These are phyloP conservation scores for Merodon equestris DNA, from an alignment of 2,888 invertebrate genomes.

Conservation along the genomic window DNA sequence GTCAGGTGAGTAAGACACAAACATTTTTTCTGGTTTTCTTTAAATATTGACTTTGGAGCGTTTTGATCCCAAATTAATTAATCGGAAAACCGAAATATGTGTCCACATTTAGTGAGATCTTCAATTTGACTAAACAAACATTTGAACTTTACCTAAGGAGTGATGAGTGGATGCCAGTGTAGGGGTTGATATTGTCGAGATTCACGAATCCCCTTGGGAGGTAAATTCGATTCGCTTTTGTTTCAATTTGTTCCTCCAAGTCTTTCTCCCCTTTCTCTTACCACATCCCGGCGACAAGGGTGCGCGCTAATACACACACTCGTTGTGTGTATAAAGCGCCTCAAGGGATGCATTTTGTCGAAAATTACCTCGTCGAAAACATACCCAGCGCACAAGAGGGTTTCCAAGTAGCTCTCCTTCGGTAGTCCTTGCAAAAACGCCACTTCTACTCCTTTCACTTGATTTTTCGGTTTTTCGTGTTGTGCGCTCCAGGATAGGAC, in stretches of 20 bases:
- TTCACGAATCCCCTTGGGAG: constrained; percentile 23
- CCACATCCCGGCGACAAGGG: constrained; percentile 17
- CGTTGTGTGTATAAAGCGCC: constrained; percentile 40
- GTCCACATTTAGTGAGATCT: constrained; percentile 19
- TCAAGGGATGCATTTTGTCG: constrained; percentile 67
- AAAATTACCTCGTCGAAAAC: constrained; percentile 68
- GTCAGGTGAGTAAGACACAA: constrained; percentile 79
- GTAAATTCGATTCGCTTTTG: constrained; percentile 62
- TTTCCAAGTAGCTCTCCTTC: constrained; percentile 43
- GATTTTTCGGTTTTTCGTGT: background rate
- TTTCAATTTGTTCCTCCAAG: constrained; percentile 55
- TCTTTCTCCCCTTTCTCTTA: constrained; percentile 10
- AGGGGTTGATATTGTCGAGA: too few relatives aligned
- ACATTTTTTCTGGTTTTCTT: constrained; percentile 14
- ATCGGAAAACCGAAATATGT: constrained; percentile 39
- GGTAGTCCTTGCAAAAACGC: too few relatives aligned
- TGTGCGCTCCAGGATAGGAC: constrained; percentile 24
- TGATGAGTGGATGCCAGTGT: too few relatives aligned
- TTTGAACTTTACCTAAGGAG: too few relatives aligned
- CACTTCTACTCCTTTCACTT: too few relatives aligned
- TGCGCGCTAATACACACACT: constrained; percentile 52
- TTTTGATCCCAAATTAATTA: constrained; percentile 40
- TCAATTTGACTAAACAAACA: constrained; percentile 62
- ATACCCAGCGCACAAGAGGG: constrained; percentile 19
- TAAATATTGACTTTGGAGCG: constrained; percentile 39